Evolutionary conservation across 2,888 invertebrate species (phyloP).

Genomic region (Conomelus anceps): DNA sequence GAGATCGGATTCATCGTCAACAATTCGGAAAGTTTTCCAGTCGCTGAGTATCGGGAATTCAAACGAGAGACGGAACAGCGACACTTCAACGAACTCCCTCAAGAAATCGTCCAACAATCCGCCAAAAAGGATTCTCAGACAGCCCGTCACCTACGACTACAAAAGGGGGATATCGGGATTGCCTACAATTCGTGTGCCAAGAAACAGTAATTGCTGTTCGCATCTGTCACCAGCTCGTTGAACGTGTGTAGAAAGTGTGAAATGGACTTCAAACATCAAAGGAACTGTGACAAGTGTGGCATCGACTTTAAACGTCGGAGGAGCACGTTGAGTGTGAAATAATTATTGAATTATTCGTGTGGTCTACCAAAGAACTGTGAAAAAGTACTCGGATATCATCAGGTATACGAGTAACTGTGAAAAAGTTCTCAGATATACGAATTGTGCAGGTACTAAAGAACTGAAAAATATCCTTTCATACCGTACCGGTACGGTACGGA

Average conservation of each 20-base stretch:
- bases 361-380: too few relatives aligned
- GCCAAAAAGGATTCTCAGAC: slow-evolving; percentile 67
- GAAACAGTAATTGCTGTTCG: slow-evolving; percentile 11
- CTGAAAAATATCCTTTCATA: too few relatives aligned
- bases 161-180: slow-evolving; percentile 73
- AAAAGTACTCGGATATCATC: too few relatives aligned
- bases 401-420: too few relatives aligned
- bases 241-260: neutral
- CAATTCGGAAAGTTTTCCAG: slow-evolving; percentile 37
- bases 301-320: too few relatives aligned
- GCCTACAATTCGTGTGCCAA: slow-evolving; percentile 71
- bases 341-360: too few relatives aligned
- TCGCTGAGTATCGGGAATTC: slow-evolving; percentile 12
- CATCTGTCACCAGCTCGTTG: neutral
- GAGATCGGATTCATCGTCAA: slow-evolving; percentile 24
- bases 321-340: too few relatives aligned
- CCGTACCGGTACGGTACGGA: too few relatives aligned
- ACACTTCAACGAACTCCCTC: slow-evolving; percentile 37
- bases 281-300: neutral
- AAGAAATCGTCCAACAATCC: slow-evolving; percentile 42
- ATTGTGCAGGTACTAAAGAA: too few relatives aligned
- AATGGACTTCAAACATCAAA: neutral
- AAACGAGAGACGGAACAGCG: slow-evolving; percentile 37
- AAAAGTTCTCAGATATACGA: too few relatives aligned
- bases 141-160: slow-evolving; percentile 73